Base-by-base conservation (phyloP, 2,888 invertebrate genomes). In the Hydropsyche betteni region DNA sequence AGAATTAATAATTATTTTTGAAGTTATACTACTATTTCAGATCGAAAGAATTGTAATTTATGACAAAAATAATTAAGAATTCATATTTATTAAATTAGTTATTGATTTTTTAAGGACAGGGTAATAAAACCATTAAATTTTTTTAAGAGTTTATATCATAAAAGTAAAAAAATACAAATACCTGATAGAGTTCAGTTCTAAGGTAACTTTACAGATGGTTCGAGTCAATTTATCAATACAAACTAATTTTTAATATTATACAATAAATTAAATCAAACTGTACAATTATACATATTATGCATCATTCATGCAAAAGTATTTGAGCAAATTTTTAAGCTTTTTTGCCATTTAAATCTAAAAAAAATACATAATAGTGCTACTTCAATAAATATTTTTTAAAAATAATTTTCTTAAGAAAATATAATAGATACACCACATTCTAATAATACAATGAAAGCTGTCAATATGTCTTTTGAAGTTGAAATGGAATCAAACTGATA, bases 221-320 rank as follows among this genome's bases (percentile, higher is more conserved):
- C 34, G 14, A 14, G 38, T 50, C n/a, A 69, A 44, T 50, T 36
- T 53, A 52, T 53, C 52, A 16, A 53, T 70, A 34, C 24, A 53
- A 53, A 70, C 70, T 34, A 36, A 33, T 10, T 53, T 51, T 51
- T 12, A 38, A 33, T 53, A 53, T n/a, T 12, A 70, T 70, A 70
- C 52, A 70, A 70, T 72, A 72, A 58, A 72, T 72, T 38, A 55
- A 55, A 8, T 24, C 7, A 58, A 16, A 72, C 72, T 72, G 72
- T 72, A 72, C 72, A 72, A 72, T 16, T 64, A 14, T 24, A 24
- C 7, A 24, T 7, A 10, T 10, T 16, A 38, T 50, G 44, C 34
- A 68, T 34, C n/a, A 24, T 24, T 24, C 24, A 68, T 68, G 14
- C 68, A 34, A 16, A 16, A 14, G 8, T 16, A 58, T 58, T 64